phyloP scores from a whole-genome alignment of 2,113 vertebrate species.

The Nothocercus nigrocapillus region DNA sequence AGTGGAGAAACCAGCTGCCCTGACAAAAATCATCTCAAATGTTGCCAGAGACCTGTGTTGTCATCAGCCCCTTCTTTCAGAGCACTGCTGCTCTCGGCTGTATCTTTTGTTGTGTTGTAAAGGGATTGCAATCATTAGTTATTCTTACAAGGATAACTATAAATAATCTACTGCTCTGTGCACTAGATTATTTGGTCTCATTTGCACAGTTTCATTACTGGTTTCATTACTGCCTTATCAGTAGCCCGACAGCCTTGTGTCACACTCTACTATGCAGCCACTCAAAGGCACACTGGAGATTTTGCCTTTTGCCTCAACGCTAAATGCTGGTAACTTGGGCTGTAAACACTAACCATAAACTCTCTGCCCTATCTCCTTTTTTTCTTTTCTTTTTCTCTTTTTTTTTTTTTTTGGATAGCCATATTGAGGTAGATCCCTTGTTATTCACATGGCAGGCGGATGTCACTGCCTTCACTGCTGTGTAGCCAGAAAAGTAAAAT shows the following conservation, averaged over 20 bases:
- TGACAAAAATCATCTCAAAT: neutral
- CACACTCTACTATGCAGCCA: neutral
- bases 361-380: neutral
- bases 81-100: neutral
- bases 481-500: neutral
- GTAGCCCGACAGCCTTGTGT: neutral
- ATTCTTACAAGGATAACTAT: neutral
- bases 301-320: neutral
- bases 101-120: neutral
- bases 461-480: neutral
- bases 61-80: neutral
- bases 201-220: neutral
- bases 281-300: neutral
- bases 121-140: neutral
- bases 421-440: neutral
- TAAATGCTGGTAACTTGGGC: accelerated
- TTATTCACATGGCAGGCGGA: neutral
- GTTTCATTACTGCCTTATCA: neutral
- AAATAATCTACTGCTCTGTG: neutral
- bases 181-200: neutral
- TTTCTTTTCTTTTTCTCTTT: neutral
- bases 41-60: neutral
- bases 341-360: neutral
- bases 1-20: neutral
- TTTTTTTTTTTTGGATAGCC: neutral